Evolutionary conservation across 2,797 vertebrate species (phyloP).

Genomic region (Australoheros facetus): DNA sequence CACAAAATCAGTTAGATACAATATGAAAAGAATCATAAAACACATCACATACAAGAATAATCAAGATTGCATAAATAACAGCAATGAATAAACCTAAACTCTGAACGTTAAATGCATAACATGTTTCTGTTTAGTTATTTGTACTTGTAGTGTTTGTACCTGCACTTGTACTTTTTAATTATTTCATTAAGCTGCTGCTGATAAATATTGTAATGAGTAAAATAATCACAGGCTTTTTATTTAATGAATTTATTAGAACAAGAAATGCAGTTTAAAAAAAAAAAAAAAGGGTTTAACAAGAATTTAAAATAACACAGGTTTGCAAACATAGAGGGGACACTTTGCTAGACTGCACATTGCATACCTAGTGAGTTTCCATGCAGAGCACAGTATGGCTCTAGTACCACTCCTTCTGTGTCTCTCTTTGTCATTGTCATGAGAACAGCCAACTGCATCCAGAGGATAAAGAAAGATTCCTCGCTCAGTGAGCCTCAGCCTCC

Average conservation of each 20-base stretch:
- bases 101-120: not conserved
- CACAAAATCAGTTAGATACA: not conserved
- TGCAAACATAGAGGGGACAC: not conserved
- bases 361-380: conserved; percentile 1
- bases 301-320: not conserved
- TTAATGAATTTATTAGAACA: not conserved
- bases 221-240: not conserved
- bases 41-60: not conserved
- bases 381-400: conserved; percentile 5
- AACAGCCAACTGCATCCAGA: conserved; percentile 89
- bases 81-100: not conserved
- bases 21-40: not conserved
- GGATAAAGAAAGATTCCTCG: conserved; percentile 87
- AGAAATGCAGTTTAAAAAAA: not conserved
- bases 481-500: conserved; percentile 90
- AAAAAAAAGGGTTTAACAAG: not conserved
- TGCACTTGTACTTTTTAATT: not conserved
- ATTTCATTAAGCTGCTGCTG: not conserved
- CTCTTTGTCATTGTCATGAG: conserved; percentile 38
- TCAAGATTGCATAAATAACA: not conserved
- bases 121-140: not conserved
- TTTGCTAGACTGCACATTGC: not conserved
- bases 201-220: not conserved
- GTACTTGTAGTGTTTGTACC: not conserved
- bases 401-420: conserved; percentile 17